A percentile compares a stretch with the other conserved stretches of the same genome.
These are phyloP conservation scores for Leptodactylus fallax DNA, from an alignment of 2,797 vertebrate species.

Conservation along the genomic window DNA sequence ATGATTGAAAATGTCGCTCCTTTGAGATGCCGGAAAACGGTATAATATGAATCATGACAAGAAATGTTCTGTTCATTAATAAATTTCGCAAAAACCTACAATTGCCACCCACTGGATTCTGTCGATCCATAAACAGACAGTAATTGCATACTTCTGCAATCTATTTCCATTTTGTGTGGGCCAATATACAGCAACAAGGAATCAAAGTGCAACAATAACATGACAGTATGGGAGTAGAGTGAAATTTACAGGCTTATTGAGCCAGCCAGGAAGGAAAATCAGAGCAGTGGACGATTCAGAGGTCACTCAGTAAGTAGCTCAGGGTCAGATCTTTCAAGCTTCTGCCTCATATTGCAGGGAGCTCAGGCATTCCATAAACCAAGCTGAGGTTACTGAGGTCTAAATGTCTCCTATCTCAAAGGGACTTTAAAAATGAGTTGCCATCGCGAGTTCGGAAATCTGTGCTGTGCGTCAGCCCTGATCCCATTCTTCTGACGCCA, in stretches of 20 bases:
- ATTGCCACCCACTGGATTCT: not conserved
- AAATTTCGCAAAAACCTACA: not conserved
- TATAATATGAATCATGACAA: not conserved
- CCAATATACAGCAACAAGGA: conserved; percentile 21
- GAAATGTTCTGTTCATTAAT: conserved; percentile 12
- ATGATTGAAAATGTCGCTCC: not conserved
- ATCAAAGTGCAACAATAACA: conserved; percentile 50
- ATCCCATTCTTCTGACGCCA: conserved; percentile 37
- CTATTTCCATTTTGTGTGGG: conserved; percentile 38
- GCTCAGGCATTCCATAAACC: conserved; percentile 52
- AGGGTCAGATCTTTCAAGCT: conserved; percentile 45
- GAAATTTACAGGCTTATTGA: conserved; percentile 51
- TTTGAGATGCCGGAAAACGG: not conserved
- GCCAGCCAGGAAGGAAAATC: conserved; percentile 39
- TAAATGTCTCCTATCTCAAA: conserved; percentile 44
- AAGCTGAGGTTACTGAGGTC: conserved; percentile 21
- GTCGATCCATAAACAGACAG: conserved; percentile 24
- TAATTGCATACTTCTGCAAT: conserved; percentile 26
- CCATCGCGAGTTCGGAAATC: conserved; percentile 20
- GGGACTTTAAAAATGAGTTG: conserved; percentile 55
- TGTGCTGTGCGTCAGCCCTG: not conserved
- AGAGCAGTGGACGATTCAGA: not conserved
- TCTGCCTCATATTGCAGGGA: conserved; percentile 46
- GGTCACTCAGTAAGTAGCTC: conserved; percentile 56
- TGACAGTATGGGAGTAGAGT: conserved; percentile 34